These are phyloP conservation scores for Tachuris rubrigastra DNA, from an alignment of 2,113 vertebrate genomes.

Conservation along the genomic window DNA sequence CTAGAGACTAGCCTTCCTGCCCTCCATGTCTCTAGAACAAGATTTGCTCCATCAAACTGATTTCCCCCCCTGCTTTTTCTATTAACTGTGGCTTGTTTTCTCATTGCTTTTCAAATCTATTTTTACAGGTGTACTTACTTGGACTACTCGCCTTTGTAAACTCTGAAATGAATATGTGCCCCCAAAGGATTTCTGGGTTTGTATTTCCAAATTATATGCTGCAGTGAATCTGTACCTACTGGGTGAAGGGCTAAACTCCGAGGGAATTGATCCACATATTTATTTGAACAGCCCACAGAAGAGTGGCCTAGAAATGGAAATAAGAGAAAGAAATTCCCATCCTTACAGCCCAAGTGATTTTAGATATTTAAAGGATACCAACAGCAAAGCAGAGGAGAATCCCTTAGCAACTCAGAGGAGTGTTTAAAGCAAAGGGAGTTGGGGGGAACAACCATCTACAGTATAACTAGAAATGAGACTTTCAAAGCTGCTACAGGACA, in stretches of 20 bases:
- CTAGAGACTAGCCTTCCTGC: conserved; percentile 1
- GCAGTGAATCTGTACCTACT: conserved; percentile 35
- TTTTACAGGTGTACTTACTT: conserved; percentile 49
- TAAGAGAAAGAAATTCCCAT: conserved; percentile 48
- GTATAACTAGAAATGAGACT: conserved; percentile 44
- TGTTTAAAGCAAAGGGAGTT: conserved; percentile 34
- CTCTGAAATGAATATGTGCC: conserved; percentile 11
- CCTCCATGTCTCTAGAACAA: not conserved
- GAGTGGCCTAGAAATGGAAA: conserved; percentile 61
- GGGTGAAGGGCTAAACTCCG: conserved; percentile 25
- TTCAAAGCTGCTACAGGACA: conserved; percentile 67
- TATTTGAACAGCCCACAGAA: conserved; percentile 56
- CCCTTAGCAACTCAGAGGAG: conserved; percentile 32
- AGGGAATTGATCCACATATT: conserved; percentile 38
- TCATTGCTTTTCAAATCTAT: conserved; percentile 1
- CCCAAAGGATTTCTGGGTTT: conserved; percentile 37
- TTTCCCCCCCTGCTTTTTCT: not conserved
- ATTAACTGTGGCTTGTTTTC: not conserved
- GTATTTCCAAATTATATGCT: conserved; percentile 30
- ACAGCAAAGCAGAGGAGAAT: conserved; percentile 52
- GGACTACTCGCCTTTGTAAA: conserved; percentile 43
- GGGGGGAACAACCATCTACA: not conserved
- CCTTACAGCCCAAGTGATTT: conserved; percentile 26
- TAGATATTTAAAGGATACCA: conserved; percentile 49
- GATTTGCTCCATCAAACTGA: not conserved